These are phyloP conservation scores for Morone saxatilis DNA, from an alignment of 2,113 vertebrate genomes.

Conservation along the genomic window DNA sequence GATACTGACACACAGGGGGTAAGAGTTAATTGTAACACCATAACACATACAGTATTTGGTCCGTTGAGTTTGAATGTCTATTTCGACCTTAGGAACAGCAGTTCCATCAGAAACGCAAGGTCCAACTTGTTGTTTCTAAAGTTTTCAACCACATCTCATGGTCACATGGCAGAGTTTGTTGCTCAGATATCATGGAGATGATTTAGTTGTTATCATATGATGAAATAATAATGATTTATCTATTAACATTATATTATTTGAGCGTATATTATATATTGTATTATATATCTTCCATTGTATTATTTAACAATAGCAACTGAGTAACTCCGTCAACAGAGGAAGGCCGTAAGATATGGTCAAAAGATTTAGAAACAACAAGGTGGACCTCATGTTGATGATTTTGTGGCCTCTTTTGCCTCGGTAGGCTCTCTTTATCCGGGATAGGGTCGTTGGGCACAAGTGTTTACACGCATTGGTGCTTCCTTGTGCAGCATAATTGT, in stretches of 20 bases:
- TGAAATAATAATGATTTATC: neutral
- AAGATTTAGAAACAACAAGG: neutral
- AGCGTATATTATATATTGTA: neutral
- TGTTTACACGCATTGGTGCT: neutral
- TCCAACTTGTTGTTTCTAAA: constrained; percentile 1
- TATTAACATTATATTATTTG: neutral
- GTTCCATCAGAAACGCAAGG: neutral
- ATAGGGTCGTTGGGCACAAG: neutral
- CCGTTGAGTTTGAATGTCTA: neutral
- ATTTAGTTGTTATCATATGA: neutral
- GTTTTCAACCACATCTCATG: neutral
- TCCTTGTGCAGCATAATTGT: no score
- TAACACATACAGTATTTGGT: neutral
- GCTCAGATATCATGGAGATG: neutral
- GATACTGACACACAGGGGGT: constrained; percentile 49
- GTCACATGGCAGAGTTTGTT: neutral
- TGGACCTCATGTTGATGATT: neutral
- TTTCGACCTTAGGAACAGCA: neutral
- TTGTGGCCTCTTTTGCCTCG: neutral
- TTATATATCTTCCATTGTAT: neutral
- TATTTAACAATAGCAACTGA: neutral
- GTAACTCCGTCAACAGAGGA: neutral
- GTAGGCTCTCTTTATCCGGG: neutral
- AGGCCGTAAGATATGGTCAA: neutral
- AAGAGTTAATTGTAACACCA: neutral